A percentile compares a stretch with the other conserved stretches of the same genome.
phyloP scores from a whole-genome alignment of 2,113 vertebrate species.

The Paralichthys olivaceus region DNA sequence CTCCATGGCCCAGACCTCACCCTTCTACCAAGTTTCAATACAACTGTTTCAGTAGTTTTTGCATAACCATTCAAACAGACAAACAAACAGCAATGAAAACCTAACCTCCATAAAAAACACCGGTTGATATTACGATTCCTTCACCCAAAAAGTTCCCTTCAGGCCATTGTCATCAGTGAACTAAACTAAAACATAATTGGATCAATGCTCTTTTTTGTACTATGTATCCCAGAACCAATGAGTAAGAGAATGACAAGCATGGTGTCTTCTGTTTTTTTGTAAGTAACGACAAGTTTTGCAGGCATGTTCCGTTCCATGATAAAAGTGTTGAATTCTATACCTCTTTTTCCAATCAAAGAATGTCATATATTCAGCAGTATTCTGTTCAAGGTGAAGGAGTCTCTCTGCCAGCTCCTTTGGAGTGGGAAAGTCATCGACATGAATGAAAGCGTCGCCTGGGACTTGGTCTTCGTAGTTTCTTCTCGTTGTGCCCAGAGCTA shows the following conservation, averaged over 20 bases:
- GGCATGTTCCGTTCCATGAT: too few species aligned
- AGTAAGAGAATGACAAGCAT: conserved; percentile 85
- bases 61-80: too few species aligned
- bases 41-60: too few species aligned
- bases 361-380: conserved; percentile 83
- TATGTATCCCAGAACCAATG: conserved; percentile 83
- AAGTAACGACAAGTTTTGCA: conserved; percentile 87
- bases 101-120: too few species aligned
- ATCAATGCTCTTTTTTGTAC: background rate
- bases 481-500: conserved; percentile 87
- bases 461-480: conserved; percentile 88
- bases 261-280: conserved; percentile 85
- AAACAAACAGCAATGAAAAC: too few species aligned
- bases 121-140: too few species aligned
- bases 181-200: background rate
- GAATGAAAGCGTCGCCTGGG: conserved; percentile 89
- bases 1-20: too few species aligned
- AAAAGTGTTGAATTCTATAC: too few species aligned
- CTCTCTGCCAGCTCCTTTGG: conserved; percentile 86
- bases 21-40: too few species aligned
- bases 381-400: conserved; percentile 86
- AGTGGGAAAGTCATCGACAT: conserved; percentile 87
- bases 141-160: too few species aligned
- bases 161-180: too few species aligned
- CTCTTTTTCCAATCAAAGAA: conserved; percentile 88